Evolutionary conservation across 2,113 vertebrate species (phyloP).

Genomic region (Balaeniceps rex): DNA sequence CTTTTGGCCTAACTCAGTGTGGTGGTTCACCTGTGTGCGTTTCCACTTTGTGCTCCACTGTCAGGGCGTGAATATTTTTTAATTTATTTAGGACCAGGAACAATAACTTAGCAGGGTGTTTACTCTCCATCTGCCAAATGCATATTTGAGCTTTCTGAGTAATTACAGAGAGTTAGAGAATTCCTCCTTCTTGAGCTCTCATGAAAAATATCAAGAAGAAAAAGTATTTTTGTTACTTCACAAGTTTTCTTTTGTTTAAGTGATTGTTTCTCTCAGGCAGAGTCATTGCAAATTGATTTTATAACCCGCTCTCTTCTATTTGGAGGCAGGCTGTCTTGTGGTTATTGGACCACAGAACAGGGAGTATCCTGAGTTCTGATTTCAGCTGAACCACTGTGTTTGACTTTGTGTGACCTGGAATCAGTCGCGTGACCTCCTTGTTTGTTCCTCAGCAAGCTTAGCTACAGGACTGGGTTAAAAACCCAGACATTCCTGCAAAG

Average conservation of each 20-base stretch:
- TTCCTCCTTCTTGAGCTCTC: background rate
- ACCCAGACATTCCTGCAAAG: background rate
- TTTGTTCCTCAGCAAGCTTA: background rate
- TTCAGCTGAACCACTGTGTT: background rate
- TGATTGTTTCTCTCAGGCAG: background rate
- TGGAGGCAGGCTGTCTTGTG: constrained; percentile 12
- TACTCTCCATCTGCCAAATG: background rate
- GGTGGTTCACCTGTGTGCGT: background rate
- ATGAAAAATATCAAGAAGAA: background rate
- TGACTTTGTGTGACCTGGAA: constrained; percentile 35
- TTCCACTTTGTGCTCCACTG: background rate
- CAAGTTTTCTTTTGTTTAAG: background rate
- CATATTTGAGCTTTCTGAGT: background rate
- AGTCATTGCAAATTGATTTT: constrained; percentile 30
- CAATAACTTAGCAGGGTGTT: background rate
- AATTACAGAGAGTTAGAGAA: background rate
- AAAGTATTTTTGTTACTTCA: background rate
- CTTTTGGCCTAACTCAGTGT: background rate
- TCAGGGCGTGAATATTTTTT: background rate
- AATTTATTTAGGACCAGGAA: background rate
- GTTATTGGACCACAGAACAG: background rate
- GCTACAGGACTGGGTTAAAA: background rate
- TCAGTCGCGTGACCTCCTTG: background rate
- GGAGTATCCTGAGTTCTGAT: background rate
- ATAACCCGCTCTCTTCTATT: background rate